Evolutionary conservation across 1,140 invertebrate species (phyloP), one percentile per base, ranked within the genome.

Genomic region (Meloidogyne hapla): DNA sequence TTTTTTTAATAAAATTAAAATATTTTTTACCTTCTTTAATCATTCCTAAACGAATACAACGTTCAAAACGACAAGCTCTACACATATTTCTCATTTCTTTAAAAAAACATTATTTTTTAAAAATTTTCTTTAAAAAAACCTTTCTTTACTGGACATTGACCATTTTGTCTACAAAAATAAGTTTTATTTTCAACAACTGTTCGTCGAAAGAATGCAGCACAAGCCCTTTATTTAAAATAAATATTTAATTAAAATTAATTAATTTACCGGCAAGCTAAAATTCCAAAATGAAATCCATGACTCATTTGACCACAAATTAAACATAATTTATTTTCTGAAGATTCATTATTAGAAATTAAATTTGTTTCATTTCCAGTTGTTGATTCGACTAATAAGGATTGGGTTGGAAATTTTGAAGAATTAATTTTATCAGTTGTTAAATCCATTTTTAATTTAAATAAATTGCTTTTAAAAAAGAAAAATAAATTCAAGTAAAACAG

Each of bases 241-340:
- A 25, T 21, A 63, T 28, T 77, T 79, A n/a, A n/a, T 63, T 13
- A 77, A 26, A 38, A n/a, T 18, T 18, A 38, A 23, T 18, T 25
- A 25, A 13, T 25, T 75, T 38, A 71, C 77, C 77, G 62, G 69
- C 81, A 82, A 3, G 82, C 81, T 12, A 82, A 56, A 68, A 82
- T 81, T 1, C 81, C 81, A 66, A 82, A 82, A 73, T 82, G 81
- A 63, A 68, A 82, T 28, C 81, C 81, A 66, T 82, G 82, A 28
- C 70, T 69, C 28, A 81, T 76, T 26, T 82, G 79, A 26, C 78
- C 82, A 40, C 81, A 82, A 45, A 82, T 73, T 25, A 69, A 45
- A 74, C 81, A 82, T 25, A 26, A 45, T 42, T 62, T 45, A 15
- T 4, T 25, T 8, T 45, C 67, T 28, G 33, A 13, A 13, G 15